Percentiles rank a stretch among this genome's conserved stretches.
phyloP scores from a whole-genome alignment of 2,888 invertebrate species.

The Euphydryas editha region DNA sequence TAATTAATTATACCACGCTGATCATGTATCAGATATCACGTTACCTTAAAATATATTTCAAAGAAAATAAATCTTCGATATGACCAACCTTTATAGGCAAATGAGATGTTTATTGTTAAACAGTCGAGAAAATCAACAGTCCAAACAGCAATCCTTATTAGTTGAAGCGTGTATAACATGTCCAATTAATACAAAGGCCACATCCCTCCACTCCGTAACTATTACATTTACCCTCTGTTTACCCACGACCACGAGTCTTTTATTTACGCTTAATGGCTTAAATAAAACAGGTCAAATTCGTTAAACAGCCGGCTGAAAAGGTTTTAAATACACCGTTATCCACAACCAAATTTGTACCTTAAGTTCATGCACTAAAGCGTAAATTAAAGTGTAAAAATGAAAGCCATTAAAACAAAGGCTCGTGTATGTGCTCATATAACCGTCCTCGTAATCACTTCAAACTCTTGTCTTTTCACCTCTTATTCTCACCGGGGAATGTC shows the following conservation, averaged over 20 bases:
- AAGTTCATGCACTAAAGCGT: constrained; percentile 62
- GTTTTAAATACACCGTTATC: constrained; percentile 61
- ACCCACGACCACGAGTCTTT: constrained; percentile 74
- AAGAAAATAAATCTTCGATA: not conserved
- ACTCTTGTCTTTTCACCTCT: constrained; percentile 67
- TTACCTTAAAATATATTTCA: constrained; percentile 1
- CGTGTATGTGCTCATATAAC: constrained; percentile 61
- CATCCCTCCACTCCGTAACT: constrained; percentile 72
- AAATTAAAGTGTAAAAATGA: constrained; percentile 56
- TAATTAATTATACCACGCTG: constrained; percentile 38
- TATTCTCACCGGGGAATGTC: constrained; percentile 60
- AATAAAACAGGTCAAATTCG: constrained; percentile 81
- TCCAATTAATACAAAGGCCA: constrained; percentile 76
- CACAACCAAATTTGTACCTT: constrained; percentile 57
- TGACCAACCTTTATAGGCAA: not conserved
- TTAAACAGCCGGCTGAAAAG: constrained; percentile 72
- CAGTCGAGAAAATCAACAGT: constrained; percentile 31
- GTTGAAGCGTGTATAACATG: constrained; percentile 77
- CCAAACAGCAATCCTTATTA: constrained; percentile 64
- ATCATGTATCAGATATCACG: constrained; percentile 6
- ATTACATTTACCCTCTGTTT: constrained; percentile 73
- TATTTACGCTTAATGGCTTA: constrained; percentile 81
- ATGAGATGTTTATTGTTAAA: constrained; percentile 7
- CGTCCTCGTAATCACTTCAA: constrained; percentile 67
- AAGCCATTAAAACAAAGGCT: constrained; percentile 60